phyloP scores from a whole-genome alignment of 2,888 invertebrate species.

The Azorinus chamasolen region DNA sequence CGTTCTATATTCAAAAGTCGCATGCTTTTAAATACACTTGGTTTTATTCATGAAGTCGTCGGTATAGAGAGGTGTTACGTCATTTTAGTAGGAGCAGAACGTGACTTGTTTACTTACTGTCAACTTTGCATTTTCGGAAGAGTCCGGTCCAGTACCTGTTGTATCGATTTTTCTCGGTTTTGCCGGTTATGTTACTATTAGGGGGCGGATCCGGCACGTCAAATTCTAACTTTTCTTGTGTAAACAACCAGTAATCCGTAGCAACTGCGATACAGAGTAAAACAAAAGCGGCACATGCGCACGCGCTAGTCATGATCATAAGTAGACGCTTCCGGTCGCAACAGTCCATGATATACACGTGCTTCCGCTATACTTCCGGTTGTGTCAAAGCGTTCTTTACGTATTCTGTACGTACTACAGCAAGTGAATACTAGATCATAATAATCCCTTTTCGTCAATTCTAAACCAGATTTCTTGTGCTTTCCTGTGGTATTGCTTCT shows the following conservation, averaged over 20 bases:
- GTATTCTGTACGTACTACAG: neutral
- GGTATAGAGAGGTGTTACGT: too few relatives aligned
- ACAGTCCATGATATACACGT: constrained; percentile 81
- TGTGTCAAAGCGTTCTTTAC: constrained; percentile 2
- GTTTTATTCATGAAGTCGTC: too few relatives aligned
- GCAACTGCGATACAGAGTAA: constrained; percentile 85
- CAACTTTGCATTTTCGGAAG: constrained; percentile 83
- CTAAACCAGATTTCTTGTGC: too few relatives aligned
- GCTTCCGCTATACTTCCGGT: constrained; percentile 6
- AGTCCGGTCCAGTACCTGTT: constrained; percentile 81
- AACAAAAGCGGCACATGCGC: constrained; percentile 86
- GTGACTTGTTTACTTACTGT: constrained; percentile 80
- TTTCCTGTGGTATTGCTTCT: too few relatives aligned
- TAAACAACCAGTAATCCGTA: constrained; percentile 86
- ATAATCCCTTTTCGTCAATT: too few relatives aligned
- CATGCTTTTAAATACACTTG: too few relatives aligned
- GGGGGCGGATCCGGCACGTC: constrained; percentile 24
- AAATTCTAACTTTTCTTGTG: constrained; percentile 77
- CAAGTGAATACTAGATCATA: too few relatives aligned
- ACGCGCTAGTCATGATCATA: constrained; percentile 85
- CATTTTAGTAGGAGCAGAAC: too few relatives aligned
- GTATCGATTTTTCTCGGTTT: constrained; percentile 14
- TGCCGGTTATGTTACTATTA: constrained; percentile 62
- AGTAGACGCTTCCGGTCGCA: constrained; percentile 84
- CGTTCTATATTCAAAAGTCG: too few relatives aligned